A percentile compares a stretch with the other conserved stretches of the same genome.
phyloP scores from a whole-genome alignment of 2,888 invertebrate species.

The Protophormia terraenovae region DNA sequence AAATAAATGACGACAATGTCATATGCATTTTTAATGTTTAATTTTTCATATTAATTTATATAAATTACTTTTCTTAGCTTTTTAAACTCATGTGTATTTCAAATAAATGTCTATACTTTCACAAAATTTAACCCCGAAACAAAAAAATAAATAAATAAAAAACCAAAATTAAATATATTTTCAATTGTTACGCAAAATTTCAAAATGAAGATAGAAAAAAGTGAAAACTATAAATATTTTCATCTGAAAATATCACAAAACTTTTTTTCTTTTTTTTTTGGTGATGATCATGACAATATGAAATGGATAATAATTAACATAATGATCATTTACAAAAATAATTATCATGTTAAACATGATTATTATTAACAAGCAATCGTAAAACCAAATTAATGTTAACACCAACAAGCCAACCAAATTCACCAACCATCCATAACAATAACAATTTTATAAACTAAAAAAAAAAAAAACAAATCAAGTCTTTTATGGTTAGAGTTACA shows the following conservation, averaged over 20 bases:
- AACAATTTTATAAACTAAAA: constrained; percentile 49
- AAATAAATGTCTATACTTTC: constrained; percentile 27
- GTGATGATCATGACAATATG: constrained; percentile 37
- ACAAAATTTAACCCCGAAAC: constrained; percentile 11
- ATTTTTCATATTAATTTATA: not conserved
- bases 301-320: constrained; percentile 30
- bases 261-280: no score
- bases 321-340: constrained; percentile 20
- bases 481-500: constrained; percentile 60
- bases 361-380: constrained; percentile 10
- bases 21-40: not conserved
- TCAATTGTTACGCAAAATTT: constrained; percentile 58
- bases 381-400: constrained; percentile 50
- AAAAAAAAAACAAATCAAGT: constrained; percentile 42
- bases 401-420: constrained; percentile 43
- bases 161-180: constrained; percentile 1
- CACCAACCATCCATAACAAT: constrained; percentile 48
- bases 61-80: not conserved
- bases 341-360: constrained; percentile 30
- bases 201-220: constrained; percentile 41
- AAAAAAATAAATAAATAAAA: constrained; percentile 3
- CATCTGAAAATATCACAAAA: constrained; percentile 47
- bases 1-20: no score
- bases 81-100: not conserved
- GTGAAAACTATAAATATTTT: constrained; percentile 63